Evolutionary conservation across 1,140 invertebrate genomes (phyloP).

Genomic region (Teleogryllus occipitalis): DNA sequence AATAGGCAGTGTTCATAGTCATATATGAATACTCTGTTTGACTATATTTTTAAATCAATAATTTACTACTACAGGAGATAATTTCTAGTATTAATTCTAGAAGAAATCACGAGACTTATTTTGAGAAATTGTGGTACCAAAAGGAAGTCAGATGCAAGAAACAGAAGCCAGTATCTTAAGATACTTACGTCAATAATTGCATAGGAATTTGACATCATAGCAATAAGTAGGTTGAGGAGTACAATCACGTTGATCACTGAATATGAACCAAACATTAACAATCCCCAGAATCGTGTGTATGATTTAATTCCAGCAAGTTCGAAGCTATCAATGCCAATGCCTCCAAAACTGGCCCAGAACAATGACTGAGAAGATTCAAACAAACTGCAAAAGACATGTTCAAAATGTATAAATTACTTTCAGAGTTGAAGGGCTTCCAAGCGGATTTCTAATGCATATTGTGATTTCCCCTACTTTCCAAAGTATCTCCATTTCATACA

Average conservation of each 20-base stretch:
- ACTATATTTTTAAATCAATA: too few relatives aligned
- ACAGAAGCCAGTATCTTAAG: too few relatives aligned
- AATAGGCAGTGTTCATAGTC: too few relatives aligned
- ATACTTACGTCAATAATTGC: conserved; percentile 61
- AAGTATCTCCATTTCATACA: conserved; percentile 72
- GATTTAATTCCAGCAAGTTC: conserved; percentile 66
- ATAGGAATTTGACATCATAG: conserved; percentile 88
- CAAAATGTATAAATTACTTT: not conserved
- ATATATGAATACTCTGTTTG: too few relatives aligned
- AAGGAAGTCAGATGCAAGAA: not conserved
- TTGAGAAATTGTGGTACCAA: not conserved
- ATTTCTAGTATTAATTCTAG: not conserved
- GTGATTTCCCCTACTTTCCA: conserved; percentile 36
- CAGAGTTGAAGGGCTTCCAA: not conserved
- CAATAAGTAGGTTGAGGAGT: conserved; percentile 75
- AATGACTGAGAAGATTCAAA: conserved; percentile 83
- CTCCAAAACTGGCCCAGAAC: conserved; percentile 84
- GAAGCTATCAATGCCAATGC: conserved; percentile 70
- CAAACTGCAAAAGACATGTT: conserved; percentile 49
- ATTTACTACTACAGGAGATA: too few relatives aligned
- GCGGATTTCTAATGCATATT: not conserved
- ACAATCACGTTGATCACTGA: conserved; percentile 81
- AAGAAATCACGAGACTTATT: not conserved
- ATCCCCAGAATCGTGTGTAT: conserved; percentile 70
- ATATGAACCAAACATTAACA: conserved; percentile 73